phyloP scores from a whole-genome alignment of 2,888 invertebrate genomes.

The Beris chalybata region DNA sequence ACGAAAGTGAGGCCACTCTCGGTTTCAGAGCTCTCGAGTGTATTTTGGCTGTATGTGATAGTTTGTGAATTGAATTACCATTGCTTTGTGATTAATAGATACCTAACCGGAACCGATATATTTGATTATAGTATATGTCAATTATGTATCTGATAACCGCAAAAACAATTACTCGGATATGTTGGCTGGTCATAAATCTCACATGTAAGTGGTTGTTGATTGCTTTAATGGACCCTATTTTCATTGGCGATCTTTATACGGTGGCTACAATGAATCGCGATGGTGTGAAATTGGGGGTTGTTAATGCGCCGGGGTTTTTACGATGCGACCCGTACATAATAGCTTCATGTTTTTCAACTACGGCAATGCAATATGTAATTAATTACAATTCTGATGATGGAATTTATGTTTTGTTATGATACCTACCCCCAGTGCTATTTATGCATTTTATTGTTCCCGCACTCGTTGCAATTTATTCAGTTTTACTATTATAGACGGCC shows the following conservation, averaged over 20 bases:
- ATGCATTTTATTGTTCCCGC: too few species aligned
- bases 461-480: too few species aligned
- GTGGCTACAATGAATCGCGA: neutral
- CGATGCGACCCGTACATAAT: too few species aligned
- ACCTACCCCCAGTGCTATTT: too few species aligned
- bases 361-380: constrained; percentile 27
- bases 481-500: too few species aligned
- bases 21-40: too few species aligned
- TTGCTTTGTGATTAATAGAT: constrained; percentile 22
- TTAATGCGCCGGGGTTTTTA: too few species aligned
- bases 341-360: constrained; percentile 11
- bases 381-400: constrained; percentile 28
- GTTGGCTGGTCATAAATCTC: constrained; percentile 38
- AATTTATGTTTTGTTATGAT: too few species aligned
- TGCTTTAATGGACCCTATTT: neutral
- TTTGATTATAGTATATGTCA: constrained; percentile 32
- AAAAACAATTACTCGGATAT: constrained; percentile 39
- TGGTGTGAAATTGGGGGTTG: too few species aligned
- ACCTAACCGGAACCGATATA: neutral
- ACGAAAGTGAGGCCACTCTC: neutral
- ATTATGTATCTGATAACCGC: constrained; percentile 37
- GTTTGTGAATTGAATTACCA: too few species aligned
- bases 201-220: constrained; percentile 36
- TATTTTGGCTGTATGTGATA: too few species aligned
- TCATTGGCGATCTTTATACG: constrained; percentile 2